Evolutionary conservation across 1,140 invertebrate genomes (phyloP), one percentile per base, ranked within the genome.

Genomic region (Cecropterus lyciades): DNA sequence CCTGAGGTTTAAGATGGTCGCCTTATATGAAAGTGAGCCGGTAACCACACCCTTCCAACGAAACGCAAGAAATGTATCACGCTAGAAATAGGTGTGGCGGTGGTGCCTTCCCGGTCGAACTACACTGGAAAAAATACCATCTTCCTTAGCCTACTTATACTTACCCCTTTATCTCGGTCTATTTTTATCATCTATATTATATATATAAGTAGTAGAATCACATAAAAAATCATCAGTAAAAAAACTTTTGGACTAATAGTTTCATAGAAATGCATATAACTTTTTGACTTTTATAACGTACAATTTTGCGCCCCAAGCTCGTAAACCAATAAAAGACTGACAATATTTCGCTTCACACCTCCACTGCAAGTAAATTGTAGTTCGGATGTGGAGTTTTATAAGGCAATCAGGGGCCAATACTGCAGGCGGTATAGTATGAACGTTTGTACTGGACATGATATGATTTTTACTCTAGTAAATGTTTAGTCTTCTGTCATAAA

Each of bases 261-360:
- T n/a, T 37, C 10, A 37, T 37, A 37, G 13, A 52, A 33, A 16
- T 52, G 14, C 14, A 14, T 6, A 6, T n/a, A 5, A 33, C 14
- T 15, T 11, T 52, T 57, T 43, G 11, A 16, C 20, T 57, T 45
- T 27, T 16, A 17, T 1, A 57, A 30, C 51, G 10, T 27, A 11
- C 37, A 46, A 24, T 59, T 59, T 59, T 46, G 20, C 43, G 13
- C 14, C 10, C 14, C 43, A 13, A 15, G 42, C 27, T 59, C 55
- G 55, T 59, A 59, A 59, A 20, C 13, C 55, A 59, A 59, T 59
- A 59, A 59, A 59, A 59, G 14, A 10, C 24, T 59, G 24, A 27
- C 42, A 59, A 59, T 59, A 59, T 46, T 59, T 59, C 56, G 56
- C 56, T 59, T 59, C 24, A 45, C 42, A 59, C 42, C 56, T 46